Evolutionary conservation across 2,113 vertebrate species (phyloP), one percentile per base, ranked within the genome.

Genomic region (Cathartes aura): DNA sequence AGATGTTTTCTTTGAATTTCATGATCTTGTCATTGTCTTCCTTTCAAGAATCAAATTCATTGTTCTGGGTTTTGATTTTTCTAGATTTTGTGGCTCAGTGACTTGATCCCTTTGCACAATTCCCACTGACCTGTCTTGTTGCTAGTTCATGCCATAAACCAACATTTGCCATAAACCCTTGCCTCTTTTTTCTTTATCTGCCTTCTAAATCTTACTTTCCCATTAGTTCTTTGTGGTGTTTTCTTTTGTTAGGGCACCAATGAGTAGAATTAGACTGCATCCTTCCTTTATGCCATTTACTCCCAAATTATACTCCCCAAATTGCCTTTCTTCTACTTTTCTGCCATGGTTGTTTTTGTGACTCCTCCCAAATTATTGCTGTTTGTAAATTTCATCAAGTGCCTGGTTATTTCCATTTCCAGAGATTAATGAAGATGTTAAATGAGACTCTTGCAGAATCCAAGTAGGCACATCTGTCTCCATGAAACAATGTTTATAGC

Each of bases 381-480:
- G 93, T 94, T 96, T 90, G 87, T 74, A 96, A 96, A 95, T 94
- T 96, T 94, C 71, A 93, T 88, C 38, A 89, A 91, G 58, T 0
- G 2, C 20, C 20, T 89, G 95, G 92, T 95, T 93, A 96, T 92
- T 91, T 95, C 87, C 66, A 93, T 92, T 96, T 94, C 66, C 81
- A 96, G 76, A 96, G 52, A 94, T 89, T 79, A 93, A 87, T 1
- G 1, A 93, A 96, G 76, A 96, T 30, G n/a, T 94, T 90, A 93
- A 97, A 93, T 50, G 74, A 76, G 50, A 66, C 81, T 90, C 70
- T 96, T 79, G 53, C 53, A 76, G 84, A 84, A 93, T 76, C 82
- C 53, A 93, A 96, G 78, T 47, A 97, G 93, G 71, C 82, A 90
- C 93, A 94, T 97, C 84, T 91, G 94, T 90, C 89, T 94, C 59